Percentiles rank a stretch among this genome's conserved stretches.
Conservation (phyloP, 2,113 vertebrate genomes). For the Nettapus auritus region DNA sequence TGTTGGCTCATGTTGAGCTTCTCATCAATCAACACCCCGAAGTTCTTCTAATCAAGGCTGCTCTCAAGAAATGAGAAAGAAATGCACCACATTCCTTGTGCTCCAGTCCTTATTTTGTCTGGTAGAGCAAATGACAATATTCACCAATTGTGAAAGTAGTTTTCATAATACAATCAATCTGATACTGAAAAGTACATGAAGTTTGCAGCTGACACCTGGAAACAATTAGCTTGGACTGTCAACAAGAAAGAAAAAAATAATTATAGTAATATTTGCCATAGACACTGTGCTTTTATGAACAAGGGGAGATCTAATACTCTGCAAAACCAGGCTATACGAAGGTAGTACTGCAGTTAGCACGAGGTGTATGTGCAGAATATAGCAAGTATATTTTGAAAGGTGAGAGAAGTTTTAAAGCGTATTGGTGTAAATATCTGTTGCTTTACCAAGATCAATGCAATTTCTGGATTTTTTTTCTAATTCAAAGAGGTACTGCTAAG, state of each 20-base stretch:
- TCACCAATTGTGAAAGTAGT: neutral
- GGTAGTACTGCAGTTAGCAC: neutral
- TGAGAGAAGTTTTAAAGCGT: neutral
- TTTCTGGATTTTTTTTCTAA: neutral
- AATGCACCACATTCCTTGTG: too few species aligned
- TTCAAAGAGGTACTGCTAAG: neutral
- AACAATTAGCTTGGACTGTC: neutral
- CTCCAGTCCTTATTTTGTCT: neutral
- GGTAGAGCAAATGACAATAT: neutral
- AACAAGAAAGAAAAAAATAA: neutral
- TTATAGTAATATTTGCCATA: neutral
- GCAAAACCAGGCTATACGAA: neutral
- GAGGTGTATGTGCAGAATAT: neutral
- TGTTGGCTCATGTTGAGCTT: too few species aligned
- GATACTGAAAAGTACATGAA: neutral
- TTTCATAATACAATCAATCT: neutral
- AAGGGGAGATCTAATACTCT: neutral
- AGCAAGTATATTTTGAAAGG: neutral
- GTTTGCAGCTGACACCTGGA: neutral
- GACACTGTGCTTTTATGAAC: neutral
- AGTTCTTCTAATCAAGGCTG: too few species aligned
- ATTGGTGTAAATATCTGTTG: neutral
- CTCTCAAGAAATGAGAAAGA: neutral
- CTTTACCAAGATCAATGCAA: neutral
- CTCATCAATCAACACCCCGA: too few species aligned